phyloP scores from a whole-genome alignment of 2,888 invertebrate genomes.

The Drosophila lacicola region DNA sequence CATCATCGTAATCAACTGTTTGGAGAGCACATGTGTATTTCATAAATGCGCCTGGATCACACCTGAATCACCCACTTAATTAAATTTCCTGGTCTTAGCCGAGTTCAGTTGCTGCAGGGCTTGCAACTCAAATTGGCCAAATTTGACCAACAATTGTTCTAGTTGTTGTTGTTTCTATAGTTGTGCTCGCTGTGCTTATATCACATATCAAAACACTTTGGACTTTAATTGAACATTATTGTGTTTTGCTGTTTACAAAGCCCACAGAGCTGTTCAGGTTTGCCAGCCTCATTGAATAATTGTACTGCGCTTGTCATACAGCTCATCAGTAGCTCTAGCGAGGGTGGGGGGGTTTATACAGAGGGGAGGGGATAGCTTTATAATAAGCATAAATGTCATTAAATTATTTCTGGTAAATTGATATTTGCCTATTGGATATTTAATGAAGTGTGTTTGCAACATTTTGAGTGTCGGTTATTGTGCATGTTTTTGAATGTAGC shows the following conservation, averaged over 20 bases:
- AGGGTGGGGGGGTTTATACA: not conserved
- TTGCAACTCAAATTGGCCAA: constrained; percentile 8
- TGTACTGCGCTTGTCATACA: constrained; percentile 23
- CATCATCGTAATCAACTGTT: constrained; percentile 40
- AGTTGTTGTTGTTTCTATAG: constrained; percentile 4
- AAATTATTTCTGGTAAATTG: constrained; percentile 59
- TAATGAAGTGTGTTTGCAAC: constrained; percentile 53
- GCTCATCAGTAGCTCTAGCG: constrained; percentile 27
- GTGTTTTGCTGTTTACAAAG: constrained; percentile 21
- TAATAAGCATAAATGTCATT: constrained; percentile 60
- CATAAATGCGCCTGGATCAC: constrained; percentile 1
- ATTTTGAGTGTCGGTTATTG: constrained; percentile 31
- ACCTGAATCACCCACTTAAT: constrained; percentile 46
- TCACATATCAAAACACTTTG: constrained; percentile 46
- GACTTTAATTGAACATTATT: constrained; percentile 55
- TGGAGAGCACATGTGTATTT: constrained; percentile 1
- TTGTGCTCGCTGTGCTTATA: constrained; percentile 8
- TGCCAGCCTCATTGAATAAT: constrained; percentile 26
- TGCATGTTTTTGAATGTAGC: constrained; percentile 11
- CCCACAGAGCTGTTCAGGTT: constrained; percentile 5
- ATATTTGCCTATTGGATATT: constrained; percentile 54
- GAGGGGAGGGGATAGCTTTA: not conserved
- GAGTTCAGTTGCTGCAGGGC: constrained; percentile 1
- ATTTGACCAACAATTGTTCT: constrained; percentile 6
- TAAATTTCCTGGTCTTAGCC: constrained; percentile 18